Percentiles rank a stretch among this genome's conserved stretches.
phyloP scores from a whole-genome alignment of 53 echinoderm and acorn worm genomes.

The Paelopatides confundens region DNA sequence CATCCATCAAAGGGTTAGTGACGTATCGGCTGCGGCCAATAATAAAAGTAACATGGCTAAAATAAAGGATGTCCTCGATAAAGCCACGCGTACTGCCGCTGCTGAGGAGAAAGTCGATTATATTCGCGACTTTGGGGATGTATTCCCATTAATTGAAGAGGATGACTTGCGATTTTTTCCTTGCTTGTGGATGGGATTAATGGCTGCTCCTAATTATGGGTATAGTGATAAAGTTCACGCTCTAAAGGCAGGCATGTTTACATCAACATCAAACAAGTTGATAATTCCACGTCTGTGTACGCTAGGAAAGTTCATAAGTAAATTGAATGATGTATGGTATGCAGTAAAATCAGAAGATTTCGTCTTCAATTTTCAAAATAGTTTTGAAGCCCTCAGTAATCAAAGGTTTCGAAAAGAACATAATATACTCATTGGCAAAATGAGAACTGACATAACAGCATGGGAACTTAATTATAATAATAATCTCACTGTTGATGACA shows the following conservation, averaged over 20 bases:
- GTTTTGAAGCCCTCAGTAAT: background rate
- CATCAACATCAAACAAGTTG: background rate
- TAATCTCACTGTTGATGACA: no score
- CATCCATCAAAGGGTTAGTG: conserved; percentile 20
- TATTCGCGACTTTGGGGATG: background rate
- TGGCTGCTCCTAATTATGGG: background rate
- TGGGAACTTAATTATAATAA: background rate
- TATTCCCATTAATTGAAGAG: background rate
- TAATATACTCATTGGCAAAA: background rate
- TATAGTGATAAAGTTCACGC: background rate
- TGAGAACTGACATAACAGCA: background rate
- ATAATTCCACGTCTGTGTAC: background rate
- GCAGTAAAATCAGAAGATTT: conserved; percentile 21
- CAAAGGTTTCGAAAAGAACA: conserved; percentile 15
- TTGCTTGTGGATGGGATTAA: conserved; percentile 4
- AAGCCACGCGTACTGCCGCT: background rate
- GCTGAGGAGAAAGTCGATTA: background rate
- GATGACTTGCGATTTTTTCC: conserved; percentile 6
- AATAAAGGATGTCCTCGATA: conserved; percentile 1
- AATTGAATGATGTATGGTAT: conserved; percentile 2
- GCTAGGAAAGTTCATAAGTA: background rate
- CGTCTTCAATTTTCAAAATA: conserved; percentile 21
- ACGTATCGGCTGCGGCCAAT: background rate
- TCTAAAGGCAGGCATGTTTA: background rate
- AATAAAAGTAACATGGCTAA: conserved; percentile 7